Evolutionary conservation across 2,113 vertebrate genomes (phyloP).

Genomic region (Thunnus maccoyii): DNA sequence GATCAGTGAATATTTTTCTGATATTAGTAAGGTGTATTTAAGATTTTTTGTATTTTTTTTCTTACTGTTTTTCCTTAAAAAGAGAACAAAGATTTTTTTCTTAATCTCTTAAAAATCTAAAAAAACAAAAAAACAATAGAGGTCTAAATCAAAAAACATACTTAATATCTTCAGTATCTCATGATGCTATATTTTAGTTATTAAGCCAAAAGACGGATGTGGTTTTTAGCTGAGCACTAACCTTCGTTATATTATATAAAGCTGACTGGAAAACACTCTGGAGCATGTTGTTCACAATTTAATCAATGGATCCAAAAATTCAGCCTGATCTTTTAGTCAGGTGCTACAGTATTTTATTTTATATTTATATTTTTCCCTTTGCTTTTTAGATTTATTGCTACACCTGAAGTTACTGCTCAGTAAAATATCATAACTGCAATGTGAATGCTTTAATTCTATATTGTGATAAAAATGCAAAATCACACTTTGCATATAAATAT

Average conservation of each 20-base stretch:
- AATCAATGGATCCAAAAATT: slow-evolving; percentile 45
- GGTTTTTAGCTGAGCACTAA: slow-evolving; percentile 11
- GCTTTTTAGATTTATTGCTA: slow-evolving; percentile 15
- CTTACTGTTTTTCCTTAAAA: not conserved
- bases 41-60: not conserved
- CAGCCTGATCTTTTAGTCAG: not conserved
- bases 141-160: not conserved
- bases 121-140: not conserved
- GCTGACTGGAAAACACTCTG: slow-evolving; percentile 5
- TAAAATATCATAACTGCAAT: slow-evolving; percentile 21
- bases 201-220: not conserved
- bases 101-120: not conserved
- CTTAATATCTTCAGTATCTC: not conserved
- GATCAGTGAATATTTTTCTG: not conserved
- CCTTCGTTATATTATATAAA: slow-evolving; percentile 10
- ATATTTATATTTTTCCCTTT: not conserved
- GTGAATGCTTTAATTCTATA: slow-evolving; percentile 15
- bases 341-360: not conserved
- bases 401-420: slow-evolving; percentile 13
- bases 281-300: slow-evolving; percentile 9
- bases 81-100: not conserved
- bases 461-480: slow-evolving; percentile 14
- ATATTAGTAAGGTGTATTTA: not conserved
- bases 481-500: slow-evolving; percentile 14
- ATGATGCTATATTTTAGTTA: slow-evolving; percentile 4